Evolutionary conservation across 2,113 vertebrate genomes (phyloP).

Genomic region (Xyliphius kryptos): DNA sequence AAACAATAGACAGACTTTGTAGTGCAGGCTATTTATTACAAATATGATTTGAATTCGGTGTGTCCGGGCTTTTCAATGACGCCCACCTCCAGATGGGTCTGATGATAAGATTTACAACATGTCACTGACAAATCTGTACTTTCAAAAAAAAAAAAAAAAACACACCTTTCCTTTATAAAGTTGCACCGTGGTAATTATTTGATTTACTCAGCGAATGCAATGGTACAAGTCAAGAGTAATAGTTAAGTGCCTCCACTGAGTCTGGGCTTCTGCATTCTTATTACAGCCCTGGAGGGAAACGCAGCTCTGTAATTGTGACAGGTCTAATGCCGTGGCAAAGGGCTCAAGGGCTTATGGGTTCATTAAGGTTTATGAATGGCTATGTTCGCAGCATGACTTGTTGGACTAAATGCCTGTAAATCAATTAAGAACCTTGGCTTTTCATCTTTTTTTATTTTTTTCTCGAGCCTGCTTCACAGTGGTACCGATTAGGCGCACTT

Average conservation of each 20-base stretch:
- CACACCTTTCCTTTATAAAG: constrained; percentile 24
- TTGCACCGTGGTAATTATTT: constrained; percentile 36
- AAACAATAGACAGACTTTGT: constrained; percentile 3
- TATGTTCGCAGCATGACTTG: constrained; percentile 49
- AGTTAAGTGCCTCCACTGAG: constrained; percentile 50
- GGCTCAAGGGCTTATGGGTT: constrained; percentile 37
- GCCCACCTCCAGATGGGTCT: constrained; percentile 9
- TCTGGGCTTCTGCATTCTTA: constrained; percentile 47
- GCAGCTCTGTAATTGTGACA: constrained; percentile 47
- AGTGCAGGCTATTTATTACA: too few species aligned
- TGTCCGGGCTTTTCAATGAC: background rate
- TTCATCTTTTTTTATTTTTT: constrained; percentile 26
- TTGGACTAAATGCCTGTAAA: constrained; percentile 51
- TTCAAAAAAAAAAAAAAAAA: too few species aligned
- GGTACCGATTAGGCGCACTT: constrained; percentile 22
- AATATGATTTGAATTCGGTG: background rate
- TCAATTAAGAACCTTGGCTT: constrained; percentile 45
- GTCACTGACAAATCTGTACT: constrained; percentile 34
- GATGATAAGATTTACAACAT: constrained; percentile 49
- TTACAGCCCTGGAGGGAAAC: constrained; percentile 40
- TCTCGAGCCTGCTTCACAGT: constrained; percentile 20
- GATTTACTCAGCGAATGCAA: constrained; percentile 44
- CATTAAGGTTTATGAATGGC: constrained; percentile 51
- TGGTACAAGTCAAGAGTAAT: constrained; percentile 43
- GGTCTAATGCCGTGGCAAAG: constrained; percentile 40